Conservation (phyloP, 1,140 invertebrate species). For the Nilaparvata lugens region DNA sequence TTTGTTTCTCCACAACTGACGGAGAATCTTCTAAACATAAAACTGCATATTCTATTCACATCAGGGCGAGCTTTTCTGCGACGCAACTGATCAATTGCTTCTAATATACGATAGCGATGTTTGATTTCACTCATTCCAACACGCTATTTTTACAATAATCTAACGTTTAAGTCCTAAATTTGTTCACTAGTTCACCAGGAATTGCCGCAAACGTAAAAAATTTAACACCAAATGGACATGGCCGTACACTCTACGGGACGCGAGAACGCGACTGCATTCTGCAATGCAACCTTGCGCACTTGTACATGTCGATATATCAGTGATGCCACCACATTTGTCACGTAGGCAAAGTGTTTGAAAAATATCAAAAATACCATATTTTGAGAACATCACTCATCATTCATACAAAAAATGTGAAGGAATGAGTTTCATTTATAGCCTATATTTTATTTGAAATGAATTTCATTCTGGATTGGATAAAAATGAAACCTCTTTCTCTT, state of each 20-base stretch:
- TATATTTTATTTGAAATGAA: too few relatives aligned
- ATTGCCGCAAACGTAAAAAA: not conserved
- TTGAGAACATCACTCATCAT: too few relatives aligned
- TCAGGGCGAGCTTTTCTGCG: constrained; percentile 74
- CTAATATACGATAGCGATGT: constrained; percentile 52
- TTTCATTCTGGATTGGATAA: too few relatives aligned
- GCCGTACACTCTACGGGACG: not conserved
- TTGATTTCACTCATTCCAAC: constrained; percentile 17
- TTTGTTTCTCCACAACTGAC: constrained; percentile 61
- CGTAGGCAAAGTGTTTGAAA: too few relatives aligned
- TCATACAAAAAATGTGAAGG: too few relatives aligned
- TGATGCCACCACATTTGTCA: not conserved
- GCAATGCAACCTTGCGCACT: not conserved
- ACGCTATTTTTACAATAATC: not conserved
- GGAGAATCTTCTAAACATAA: constrained; percentile 60
- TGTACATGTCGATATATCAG: constrained; percentile 3
- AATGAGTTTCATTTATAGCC: too few relatives aligned
- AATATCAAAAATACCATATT: too few relatives aligned
- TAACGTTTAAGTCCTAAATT: not conserved
- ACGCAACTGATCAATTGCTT: constrained; percentile 74
- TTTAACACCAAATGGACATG: not conserved
- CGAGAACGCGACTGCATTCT: constrained; percentile 1
- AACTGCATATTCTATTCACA: constrained; percentile 70
- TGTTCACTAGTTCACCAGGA: not conserved
- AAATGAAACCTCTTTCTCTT: too few relatives aligned